Base-by-base conservation (phyloP, 1,140 invertebrate genomes). In the Drosophila asahinai region DNA sequence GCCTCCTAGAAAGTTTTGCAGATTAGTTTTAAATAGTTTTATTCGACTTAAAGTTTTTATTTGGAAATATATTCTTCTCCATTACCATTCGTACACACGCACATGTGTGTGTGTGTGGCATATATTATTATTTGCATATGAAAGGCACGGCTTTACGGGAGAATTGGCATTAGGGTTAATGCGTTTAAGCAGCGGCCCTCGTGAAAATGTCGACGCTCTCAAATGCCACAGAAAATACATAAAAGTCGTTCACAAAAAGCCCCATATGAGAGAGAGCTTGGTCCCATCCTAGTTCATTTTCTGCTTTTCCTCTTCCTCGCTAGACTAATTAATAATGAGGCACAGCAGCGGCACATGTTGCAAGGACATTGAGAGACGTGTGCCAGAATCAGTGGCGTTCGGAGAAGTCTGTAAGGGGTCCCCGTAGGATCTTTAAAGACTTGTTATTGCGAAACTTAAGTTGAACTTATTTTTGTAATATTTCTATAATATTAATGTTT, bases 301-400 rank as follows among this genome's bases (percentile, higher is more conserved):
- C 9, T 36, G 33, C 45, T 43, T 61, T 54, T 66, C 36, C 49
- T 19, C 64, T 67, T 27, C 48, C 63, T 15, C 66, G 66, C 76
- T 48, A 60, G 57, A 43, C 77, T 89, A 89, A 89, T 89, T 89
- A 89, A 89, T 81, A 86, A 77, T 81, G 68, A 64, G 70, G 71
- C 71, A 60, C 57, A 80, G 33, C 52, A 67, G 57, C 22, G 74
- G 74, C 70, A 86, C 76, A 82, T 82, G 77, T 75, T 75, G 68
- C 82, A 86, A 77, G 70, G 73, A 72, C 86, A 84, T 60, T 72
- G 22, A 30, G n/a, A 25, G 30, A 61, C 33, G 43, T 47, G 43
- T 60, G 57, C 42, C 17, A 42, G n/a, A 61, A 66, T 65, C 36
- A 51, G 65, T 14, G 66, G 54, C 48, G 17, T 57, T 27, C 51